phyloP scores from a whole-genome alignment of 2,888 invertebrate genomes.

The Disparrhopalites patrizii region DNA sequence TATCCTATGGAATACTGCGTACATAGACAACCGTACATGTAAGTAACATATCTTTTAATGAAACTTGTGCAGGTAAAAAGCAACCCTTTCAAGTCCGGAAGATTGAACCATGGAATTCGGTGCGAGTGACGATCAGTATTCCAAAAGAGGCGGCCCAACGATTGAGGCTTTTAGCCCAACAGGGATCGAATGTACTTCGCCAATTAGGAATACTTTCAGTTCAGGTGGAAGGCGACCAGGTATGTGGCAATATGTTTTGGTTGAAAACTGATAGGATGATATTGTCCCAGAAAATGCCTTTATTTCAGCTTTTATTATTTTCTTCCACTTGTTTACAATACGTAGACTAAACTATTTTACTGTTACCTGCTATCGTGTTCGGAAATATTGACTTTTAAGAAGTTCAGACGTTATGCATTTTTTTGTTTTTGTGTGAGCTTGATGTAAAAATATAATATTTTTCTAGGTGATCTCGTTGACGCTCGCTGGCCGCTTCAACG shows the following conservation, averaged over 20 bases:
- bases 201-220: constrained; percentile 92
- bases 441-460: background rate
- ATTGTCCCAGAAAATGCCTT: too few relatives aligned
- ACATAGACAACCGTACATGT: background rate
- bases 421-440: background rate
- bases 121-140: constrained; percentile 95
- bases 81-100: constrained; percentile 63
- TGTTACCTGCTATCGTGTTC: too few relatives aligned
- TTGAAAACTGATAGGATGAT: too few relatives aligned
- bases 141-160: constrained; percentile 92
- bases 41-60: background rate
- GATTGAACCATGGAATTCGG: constrained; percentile 98
- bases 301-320: too few relatives aligned
- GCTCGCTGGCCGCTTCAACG: constrained; percentile 61
- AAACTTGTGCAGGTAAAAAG: constrained; percentile 31
- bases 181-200: constrained; percentile 81
- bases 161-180: constrained; percentile 83
- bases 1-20: background rate
- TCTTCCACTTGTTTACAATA: too few relatives aligned
- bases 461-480: constrained; percentile 60
- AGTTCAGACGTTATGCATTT: background rate
- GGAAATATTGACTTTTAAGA: too few relatives aligned
- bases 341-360: too few relatives aligned
- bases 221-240: constrained; percentile 67
- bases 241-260: too few relatives aligned